phyloP scores from a whole-genome alignment of 2,797 vertebrate species.

The Chelon auratus region DNA sequence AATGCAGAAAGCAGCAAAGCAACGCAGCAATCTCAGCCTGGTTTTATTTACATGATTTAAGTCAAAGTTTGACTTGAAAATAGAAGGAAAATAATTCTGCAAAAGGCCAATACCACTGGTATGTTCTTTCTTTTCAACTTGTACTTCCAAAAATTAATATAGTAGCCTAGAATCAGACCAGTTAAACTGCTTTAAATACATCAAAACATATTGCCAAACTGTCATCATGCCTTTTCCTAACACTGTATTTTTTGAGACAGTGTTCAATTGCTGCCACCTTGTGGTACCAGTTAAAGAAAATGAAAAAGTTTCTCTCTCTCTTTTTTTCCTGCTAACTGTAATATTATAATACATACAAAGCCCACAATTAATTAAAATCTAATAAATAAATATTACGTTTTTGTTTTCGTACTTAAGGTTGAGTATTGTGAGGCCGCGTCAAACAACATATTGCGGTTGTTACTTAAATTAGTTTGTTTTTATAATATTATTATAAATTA shows the following conservation, averaged over 20 bases:
- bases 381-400: not conserved
- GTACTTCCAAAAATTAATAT: not conserved
- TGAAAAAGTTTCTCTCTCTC: not conserved
- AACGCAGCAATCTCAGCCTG: not conserved
- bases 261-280: constrained; percentile 72
- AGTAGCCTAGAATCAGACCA: not conserved
- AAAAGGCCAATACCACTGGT: not conserved
- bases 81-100: not conserved
- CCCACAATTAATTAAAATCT: not conserved
- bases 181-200: not conserved
- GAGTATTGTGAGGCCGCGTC: not conserved
- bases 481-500: not conserved
- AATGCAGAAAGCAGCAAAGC: not conserved
- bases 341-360: not conserved
- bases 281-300: constrained; percentile 49
- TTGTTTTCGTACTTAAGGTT: not conserved
- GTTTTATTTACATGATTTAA: not conserved
- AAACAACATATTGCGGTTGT: not conserved
- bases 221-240: constrained; percentile 8
- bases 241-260: constrained; percentile 1
- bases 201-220: not conserved
- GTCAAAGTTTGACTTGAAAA: not conserved
- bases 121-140: not conserved
- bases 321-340: too few species aligned
- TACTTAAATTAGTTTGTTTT: not conserved